Evolutionary conservation across 2,797 vertebrate species (phyloP).

Genomic region (Picus viridis): DNA sequence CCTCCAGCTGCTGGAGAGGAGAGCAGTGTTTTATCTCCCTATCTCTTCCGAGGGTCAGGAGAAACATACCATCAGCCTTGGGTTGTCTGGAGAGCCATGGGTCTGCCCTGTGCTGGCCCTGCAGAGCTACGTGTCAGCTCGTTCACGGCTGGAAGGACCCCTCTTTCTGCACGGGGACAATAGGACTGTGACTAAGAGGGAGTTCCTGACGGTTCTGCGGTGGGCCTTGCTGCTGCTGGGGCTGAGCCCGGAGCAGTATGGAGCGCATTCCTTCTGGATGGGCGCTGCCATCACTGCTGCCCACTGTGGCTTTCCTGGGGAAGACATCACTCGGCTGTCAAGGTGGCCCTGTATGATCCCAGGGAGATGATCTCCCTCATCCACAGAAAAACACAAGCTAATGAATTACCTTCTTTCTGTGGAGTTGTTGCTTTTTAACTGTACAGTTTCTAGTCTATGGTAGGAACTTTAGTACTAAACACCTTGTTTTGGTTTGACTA

Average conservation of each 20-base stretch:
- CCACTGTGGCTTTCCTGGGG: rapidly evolving
- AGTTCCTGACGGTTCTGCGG: not conserved
- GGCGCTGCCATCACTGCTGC: not conserved
- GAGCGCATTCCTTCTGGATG: constrained; percentile 47
- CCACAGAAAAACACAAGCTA: not conserved
- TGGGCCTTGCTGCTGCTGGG: not conserved
- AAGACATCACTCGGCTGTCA: not conserved
- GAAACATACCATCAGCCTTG: not conserved
- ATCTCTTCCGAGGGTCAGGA: not conserved
- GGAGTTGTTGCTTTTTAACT: not conserved
- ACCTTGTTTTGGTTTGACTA: too few relatives aligned
- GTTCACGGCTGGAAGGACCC: not conserved
- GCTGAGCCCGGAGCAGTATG: not conserved
- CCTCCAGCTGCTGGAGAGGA: not conserved
- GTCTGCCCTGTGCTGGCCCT: constrained; percentile 56
- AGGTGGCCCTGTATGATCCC: constrained; percentile 20
- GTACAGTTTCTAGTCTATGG: not conserved
- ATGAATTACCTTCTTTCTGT: not conserved
- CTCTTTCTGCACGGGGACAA: not conserved
- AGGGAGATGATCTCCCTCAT: not conserved
- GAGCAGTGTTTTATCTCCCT: not conserved
- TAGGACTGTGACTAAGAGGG: not conserved
- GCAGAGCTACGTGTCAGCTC: not conserved
- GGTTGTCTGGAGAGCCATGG: not conserved
- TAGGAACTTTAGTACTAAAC: not conserved